A percentile compares a stretch with the other conserved stretches of the same genome.
Conservation (phyloP, 92 coral and sea anemone genomes). For the Muricea muricata region DNA sequence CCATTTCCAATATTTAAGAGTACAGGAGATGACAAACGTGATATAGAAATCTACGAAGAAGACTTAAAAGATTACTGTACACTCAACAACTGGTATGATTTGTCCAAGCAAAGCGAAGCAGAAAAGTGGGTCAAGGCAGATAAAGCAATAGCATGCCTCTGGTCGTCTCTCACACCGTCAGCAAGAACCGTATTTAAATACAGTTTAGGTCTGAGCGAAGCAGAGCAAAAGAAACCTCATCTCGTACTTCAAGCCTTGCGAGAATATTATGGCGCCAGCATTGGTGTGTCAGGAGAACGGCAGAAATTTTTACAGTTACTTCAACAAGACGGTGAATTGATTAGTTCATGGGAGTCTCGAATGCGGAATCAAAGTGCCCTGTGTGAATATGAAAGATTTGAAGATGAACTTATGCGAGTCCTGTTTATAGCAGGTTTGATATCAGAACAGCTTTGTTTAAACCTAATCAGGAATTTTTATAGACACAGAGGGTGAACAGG, state of each 20-base stretch:
- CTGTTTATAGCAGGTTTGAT: conserved; percentile 34
- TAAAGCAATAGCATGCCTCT: conserved; percentile 63
- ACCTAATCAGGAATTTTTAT: conserved; percentile 53
- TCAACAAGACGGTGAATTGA: conserved; percentile 16
- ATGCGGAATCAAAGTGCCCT: conserved; percentile 40
- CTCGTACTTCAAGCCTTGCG: conserved; percentile 53
- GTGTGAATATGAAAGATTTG: conserved; percentile 53
- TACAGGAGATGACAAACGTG: conserved; percentile 62
- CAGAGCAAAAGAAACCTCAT: conserved; percentile 62
- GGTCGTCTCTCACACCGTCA: conserved; percentile 63
- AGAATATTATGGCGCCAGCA: conserved; percentile 43
- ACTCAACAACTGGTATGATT: conserved; percentile 61
- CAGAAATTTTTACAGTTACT: conserved; percentile 26
- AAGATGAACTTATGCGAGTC: conserved; percentile 49
- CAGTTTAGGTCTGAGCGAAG: conserved; percentile 63
- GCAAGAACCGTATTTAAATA: conserved; percentile 65
- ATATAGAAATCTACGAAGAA: conserved; percentile 42
- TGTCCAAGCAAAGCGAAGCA: conserved; percentile 48
- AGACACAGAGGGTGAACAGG: conserved; percentile 48
- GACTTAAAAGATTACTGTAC: conserved; percentile 54
- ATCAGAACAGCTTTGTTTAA: conserved; percentile 51
- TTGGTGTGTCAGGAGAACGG: conserved; percentile 29
- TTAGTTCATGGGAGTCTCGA: conserved; percentile 29
- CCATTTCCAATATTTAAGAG: conserved; percentile 52
- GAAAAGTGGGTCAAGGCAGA: conserved; percentile 55